Evolutionary conservation across 1,140 invertebrate genomes (phyloP).

Genomic region (Meloidogyne chitwoodi): DNA sequence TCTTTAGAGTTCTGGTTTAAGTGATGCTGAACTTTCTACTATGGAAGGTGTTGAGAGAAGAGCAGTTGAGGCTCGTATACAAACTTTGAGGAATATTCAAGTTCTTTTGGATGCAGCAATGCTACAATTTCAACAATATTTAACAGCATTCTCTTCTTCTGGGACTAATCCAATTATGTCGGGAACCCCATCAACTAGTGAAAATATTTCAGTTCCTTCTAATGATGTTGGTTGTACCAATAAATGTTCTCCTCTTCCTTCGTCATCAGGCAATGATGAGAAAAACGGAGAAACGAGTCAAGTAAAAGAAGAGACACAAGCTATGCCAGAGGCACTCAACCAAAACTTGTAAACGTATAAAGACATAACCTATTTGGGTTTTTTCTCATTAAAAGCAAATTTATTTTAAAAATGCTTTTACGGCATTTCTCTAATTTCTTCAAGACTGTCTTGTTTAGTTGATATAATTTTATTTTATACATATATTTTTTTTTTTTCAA

Average conservation of each 20-base stretch:
- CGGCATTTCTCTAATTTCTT: neutral
- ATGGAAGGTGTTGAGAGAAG: constrained; percentile 83
- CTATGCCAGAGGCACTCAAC: neutral
- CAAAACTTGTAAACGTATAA: neutral
- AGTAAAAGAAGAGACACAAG: neutral
- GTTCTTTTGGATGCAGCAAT: constrained; percentile 80
- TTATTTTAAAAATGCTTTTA: neutral
- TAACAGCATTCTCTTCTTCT: constrained; percentile 20
- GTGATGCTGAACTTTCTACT: constrained; percentile 74
- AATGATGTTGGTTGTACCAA: neutral
- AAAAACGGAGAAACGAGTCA: neutral
- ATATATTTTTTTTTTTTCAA: neutral
- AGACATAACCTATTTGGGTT: neutral
- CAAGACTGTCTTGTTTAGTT: neutral
- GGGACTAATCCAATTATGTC: neutral
- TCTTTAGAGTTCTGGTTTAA: constrained; percentile 63
- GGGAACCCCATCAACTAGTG: neutral
- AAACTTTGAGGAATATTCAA: constrained; percentile 78
- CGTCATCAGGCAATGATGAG: neutral
- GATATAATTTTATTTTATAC: neutral
- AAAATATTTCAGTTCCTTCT: neutral
- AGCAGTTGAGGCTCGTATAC: constrained; percentile 82
- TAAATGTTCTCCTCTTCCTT: neutral
- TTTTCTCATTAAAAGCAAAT: neutral
- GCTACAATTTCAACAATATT: constrained; percentile 81